Conservation (phyloP, 2,797 vertebrate genomes). For the Diplodus puntazzo region DNA sequence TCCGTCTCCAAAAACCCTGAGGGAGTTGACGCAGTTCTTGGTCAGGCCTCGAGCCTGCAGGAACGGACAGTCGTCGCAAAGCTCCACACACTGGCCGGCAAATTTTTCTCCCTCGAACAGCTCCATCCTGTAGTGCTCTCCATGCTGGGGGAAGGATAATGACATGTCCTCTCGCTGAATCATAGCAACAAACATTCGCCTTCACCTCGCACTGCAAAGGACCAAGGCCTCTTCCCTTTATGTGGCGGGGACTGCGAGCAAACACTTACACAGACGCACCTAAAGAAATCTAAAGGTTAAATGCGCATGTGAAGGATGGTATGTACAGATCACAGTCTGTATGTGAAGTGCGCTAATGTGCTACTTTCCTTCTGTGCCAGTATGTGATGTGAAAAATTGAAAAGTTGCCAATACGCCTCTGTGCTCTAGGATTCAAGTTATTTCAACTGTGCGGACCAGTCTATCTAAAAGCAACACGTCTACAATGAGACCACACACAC, state of each 20-base stretch:
- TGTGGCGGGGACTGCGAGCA: not conserved
- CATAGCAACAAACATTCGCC: constrained; percentile 30
- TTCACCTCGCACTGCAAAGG: constrained; percentile 30
- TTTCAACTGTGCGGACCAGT: too few relatives aligned
- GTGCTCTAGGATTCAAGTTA: not conserved
- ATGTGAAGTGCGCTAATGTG: constrained; percentile 5
- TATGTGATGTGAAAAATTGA: not conserved
- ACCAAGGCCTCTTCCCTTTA: constrained; percentile 33
- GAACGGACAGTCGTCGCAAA: constrained; percentile 90
- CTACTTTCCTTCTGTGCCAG: constrained; percentile 13
- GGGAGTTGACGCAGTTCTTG: constrained; percentile 88
- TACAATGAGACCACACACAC: constrained; percentile 10
- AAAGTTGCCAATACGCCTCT: not conserved
- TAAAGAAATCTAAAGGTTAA: constrained; percentile 49
- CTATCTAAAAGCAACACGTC: not conserved
- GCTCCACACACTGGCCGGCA: constrained; percentile 87
- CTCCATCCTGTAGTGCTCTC: constrained; percentile 90
- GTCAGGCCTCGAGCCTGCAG: constrained; percentile 88
- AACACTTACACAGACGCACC: constrained; percentile 8
- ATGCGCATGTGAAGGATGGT: constrained; percentile 5
- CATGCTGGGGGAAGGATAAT: constrained; percentile 81
- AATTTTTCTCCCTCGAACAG: constrained; percentile 90
- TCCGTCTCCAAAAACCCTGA: constrained; percentile 90
- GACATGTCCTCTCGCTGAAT: constrained; percentile 46
- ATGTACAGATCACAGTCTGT: not conserved